Evolutionary conservation across 2,797 vertebrate genomes (phyloP), one percentile per base, ranked within the genome.

Genomic region (Sandelia bainsii): DNA sequence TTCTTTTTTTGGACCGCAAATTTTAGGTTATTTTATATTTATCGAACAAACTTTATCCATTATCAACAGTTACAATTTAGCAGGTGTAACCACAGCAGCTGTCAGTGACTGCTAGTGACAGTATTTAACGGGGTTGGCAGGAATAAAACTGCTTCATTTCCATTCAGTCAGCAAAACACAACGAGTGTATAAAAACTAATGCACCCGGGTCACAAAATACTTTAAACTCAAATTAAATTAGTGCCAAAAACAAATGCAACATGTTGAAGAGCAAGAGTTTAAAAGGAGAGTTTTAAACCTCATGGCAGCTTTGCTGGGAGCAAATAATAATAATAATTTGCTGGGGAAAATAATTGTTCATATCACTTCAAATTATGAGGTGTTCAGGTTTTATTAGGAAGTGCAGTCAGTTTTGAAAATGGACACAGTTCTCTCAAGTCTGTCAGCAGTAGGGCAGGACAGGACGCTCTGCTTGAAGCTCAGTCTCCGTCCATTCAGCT

Each of bases 281-380:
- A 59, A 69, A 79, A 77, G 52, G 27, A 29, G 27, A 29, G 27
- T 29, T 29, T 29, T 29, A 72, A 72, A 57, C 22, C 22, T 48
- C 53, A 52, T 46, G 29, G 17, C 23, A 69, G 54, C 75, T 73
- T 27, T 32, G 44, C 46, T 42, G 62, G 50, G 59, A 62, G 42
- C n/a, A n/a, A n/a, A n/a, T n/a, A n/a, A n/a, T n/a, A n/a, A n/a
- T n/a, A n/a, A n/a, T n/a, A n/a, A n/a, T n/a, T n/a, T n/a, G n/a
- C n/a, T n/a, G n/a, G n/a, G n/a, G n/a, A n/a, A n/a, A 77, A 54
- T 76, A 46, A 69, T 42, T 66, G 63, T 69, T 82, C n/a, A 50
- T 14, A 23, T n/a, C 23, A 19, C 23, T 51, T 63, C 27, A 72
- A 49, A 71, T 63, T 20, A 76, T 69, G 42, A 72, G 25, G 1